phyloP scores from a whole-genome alignment of 2,888 invertebrate genomes.

The Melinaea menophilus region DNA sequence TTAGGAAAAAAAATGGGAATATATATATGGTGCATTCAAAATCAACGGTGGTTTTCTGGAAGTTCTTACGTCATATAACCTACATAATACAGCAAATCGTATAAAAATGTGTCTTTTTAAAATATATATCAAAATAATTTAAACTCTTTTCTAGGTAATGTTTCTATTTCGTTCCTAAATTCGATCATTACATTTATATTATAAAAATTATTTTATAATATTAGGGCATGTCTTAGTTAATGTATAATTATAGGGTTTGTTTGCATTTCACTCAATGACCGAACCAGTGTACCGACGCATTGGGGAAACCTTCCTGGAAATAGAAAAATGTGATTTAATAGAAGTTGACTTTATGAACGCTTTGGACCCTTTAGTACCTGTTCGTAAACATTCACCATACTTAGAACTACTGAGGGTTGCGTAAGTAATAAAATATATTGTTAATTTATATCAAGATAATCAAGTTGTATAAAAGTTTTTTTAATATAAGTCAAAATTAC shows the following conservation, averaged over 20 bases:
- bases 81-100: too few species aligned
- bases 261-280: conserved; percentile 71
- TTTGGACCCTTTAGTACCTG: conserved; percentile 50
- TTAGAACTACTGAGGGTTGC: conserved; percentile 55
- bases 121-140: too few species aligned
- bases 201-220: too few species aligned
- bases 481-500: too few species aligned
- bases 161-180: too few species aligned
- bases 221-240: not conserved
- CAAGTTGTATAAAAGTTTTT: too few species aligned
- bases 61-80: too few species aligned
- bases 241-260: conserved; percentile 54
- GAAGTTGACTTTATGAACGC: conserved; percentile 63
- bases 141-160: too few species aligned
- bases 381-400: conserved; percentile 57
- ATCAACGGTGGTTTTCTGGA: too few species aligned
- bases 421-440: conserved; percentile 39
- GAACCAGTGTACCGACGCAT: conserved; percentile 70
- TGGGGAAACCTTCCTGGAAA: conserved; percentile 74
- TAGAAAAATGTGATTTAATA: conserved; percentile 77
- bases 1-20: not conserved
- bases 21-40: not conserved
- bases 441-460: too few species aligned
- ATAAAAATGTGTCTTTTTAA: too few species aligned
- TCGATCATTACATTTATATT: not conserved